These are phyloP conservation scores for Theretra japonica DNA, from an alignment of 2,888 invertebrate species.

Conservation along the genomic window DNA sequence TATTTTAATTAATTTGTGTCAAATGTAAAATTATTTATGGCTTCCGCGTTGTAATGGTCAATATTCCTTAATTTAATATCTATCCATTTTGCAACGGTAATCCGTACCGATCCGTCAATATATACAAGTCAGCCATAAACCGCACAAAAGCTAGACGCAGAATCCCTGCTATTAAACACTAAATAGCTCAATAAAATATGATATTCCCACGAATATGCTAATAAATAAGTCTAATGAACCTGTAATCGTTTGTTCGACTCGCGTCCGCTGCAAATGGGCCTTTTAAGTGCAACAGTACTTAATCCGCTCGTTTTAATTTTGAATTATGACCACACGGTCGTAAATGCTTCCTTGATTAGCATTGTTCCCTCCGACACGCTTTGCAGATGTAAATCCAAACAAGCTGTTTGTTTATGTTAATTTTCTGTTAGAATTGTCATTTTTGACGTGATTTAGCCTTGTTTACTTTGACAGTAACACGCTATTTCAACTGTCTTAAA, in stretches of 20 bases:
- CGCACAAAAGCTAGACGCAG: background rate
- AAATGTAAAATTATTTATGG: too few relatives aligned
- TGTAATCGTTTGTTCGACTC: conserved; percentile 51
- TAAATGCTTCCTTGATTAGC: conserved; percentile 59
- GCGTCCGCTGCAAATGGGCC: conserved; percentile 37
- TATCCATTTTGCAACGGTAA: background rate
- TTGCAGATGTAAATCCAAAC: background rate
- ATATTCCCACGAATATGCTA: conserved; percentile 40
- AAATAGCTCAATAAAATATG: conserved; percentile 31
- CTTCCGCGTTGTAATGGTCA: too few relatives aligned
- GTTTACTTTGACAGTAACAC: conserved; percentile 11
- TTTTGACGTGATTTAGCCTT: conserved; percentile 20
- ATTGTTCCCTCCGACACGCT: conserved; percentile 54
- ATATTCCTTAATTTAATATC: too few relatives aligned
- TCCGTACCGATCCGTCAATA: background rate
- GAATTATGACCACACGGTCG: conserved; percentile 50
- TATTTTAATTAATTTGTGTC: too few relatives aligned
- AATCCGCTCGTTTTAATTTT: conserved; percentile 42
- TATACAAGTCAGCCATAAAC: background rate
- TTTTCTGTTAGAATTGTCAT: conserved; percentile 10
- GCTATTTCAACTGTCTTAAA: background rate
- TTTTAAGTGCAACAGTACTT: conserved; percentile 31
- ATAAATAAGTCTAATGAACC: conserved; percentile 44
- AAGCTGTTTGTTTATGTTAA: conserved; percentile 24
- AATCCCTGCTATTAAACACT: background rate